These are phyloP conservation scores for Crotophaga sulcirostris DNA, from an alignment of 2,113 vertebrate species.

Conservation along the genomic window DNA sequence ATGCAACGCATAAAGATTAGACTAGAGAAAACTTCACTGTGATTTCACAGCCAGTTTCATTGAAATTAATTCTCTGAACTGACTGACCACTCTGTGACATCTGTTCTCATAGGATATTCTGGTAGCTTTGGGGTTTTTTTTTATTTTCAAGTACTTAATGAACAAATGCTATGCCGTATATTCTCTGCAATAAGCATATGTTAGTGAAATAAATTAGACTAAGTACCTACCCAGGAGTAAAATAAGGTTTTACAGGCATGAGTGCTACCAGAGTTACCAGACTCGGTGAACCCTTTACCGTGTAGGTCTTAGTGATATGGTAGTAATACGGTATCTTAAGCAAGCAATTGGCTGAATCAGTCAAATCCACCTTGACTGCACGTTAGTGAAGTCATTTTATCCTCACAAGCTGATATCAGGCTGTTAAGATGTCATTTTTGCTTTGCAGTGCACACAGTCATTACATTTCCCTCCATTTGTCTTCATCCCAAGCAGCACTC, in stretches of 20 bases:
- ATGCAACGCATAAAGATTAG: background rate
- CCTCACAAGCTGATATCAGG: background rate
- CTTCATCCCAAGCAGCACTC: conserved; percentile 28
- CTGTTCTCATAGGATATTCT: background rate
- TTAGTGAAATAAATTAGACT: conserved; percentile 42
- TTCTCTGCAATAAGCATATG: conserved; percentile 10
- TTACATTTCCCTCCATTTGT: background rate
- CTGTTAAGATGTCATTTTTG: background rate
- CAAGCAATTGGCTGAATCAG: background rate
- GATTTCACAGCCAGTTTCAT: background rate
- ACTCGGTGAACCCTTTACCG: background rate
- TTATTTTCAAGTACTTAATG: background rate
- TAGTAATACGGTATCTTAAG: background rate
- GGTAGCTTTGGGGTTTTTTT: background rate
- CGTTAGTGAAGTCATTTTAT: background rate
- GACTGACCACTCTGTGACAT: background rate
- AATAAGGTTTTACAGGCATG: conserved; percentile 26
- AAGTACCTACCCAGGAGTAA: conserved; percentile 30
- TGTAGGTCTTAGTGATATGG: background rate
- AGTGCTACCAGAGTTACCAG: background rate
- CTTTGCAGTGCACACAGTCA: background rate
- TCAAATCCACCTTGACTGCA: background rate
- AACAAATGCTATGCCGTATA: background rate
- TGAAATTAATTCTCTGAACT: background rate
- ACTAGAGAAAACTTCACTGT: background rate